A percentile compares a stretch with the other conserved stretches of the same genome.
Conservation (phyloP, 2,113 vertebrate genomes). For the Xenus cinereus region DNA sequence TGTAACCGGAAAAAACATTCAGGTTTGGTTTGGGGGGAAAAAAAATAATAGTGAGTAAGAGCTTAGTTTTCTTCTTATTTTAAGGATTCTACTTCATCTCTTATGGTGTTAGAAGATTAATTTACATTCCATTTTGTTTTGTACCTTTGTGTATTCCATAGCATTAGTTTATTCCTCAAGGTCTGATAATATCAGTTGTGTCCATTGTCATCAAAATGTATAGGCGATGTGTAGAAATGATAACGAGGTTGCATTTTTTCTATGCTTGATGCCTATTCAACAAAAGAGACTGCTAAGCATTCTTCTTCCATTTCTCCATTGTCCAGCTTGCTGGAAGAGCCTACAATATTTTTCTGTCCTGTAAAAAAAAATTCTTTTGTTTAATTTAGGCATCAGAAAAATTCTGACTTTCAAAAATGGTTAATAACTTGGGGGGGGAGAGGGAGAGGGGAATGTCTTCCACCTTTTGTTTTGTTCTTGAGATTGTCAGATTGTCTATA, state of each 20-base stretch:
- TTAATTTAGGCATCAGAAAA: background rate
- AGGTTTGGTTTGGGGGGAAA: background rate
- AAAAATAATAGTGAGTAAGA: background rate
- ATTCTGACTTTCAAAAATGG: background rate
- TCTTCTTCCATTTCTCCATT: background rate
- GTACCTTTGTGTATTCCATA: background rate
- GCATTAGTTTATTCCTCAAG: conserved; percentile 45
- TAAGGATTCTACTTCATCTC: background rate
- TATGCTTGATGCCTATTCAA: conserved; percentile 11
- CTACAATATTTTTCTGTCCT: background rate
- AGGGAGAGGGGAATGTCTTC: background rate
- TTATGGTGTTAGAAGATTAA: background rate
- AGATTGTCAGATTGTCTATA: background rate
- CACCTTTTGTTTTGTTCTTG: background rate
- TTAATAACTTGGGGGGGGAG: background rate
- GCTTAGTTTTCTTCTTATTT: background rate
- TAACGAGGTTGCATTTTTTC: conserved; percentile 37
- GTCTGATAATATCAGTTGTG: conserved; percentile 19
- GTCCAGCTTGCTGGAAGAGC: background rate
- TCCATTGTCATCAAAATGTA: background rate
- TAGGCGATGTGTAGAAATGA: conserved; percentile 9
- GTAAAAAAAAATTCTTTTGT: background rate
- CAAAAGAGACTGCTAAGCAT: background rate
- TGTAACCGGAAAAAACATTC: background rate
- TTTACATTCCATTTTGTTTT: conserved; percentile 26